phyloP scores from a whole-genome alignment of 2,797 vertebrate species.

The Octomys mimax region DNA sequence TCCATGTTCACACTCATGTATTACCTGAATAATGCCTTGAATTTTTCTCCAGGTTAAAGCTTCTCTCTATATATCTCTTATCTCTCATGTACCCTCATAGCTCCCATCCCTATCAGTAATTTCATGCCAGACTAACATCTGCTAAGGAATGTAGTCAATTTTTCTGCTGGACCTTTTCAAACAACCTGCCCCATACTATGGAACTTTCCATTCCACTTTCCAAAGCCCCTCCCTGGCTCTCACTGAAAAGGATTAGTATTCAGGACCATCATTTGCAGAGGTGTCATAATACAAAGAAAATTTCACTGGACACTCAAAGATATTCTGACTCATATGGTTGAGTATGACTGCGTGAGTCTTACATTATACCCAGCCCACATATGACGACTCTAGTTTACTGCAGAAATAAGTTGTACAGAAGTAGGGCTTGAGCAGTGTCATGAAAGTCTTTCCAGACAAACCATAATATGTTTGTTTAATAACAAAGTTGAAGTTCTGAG shows the following conservation, averaged over 20 bases:
- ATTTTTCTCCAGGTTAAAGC: slow-evolving; percentile 3
- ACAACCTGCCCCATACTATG: not conserved
- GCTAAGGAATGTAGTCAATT: not conserved
- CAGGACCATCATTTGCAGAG: not conserved
- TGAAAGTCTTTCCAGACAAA: not conserved
- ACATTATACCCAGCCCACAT: not conserved
- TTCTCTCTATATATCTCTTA: not conserved
- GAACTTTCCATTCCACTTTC: not conserved
- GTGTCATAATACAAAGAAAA: not conserved
- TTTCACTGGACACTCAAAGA: not conserved
- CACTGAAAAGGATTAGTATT: slow-evolving; percentile 16
- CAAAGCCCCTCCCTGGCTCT: not conserved
- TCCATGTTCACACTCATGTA: not conserved
- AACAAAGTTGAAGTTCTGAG: slow-evolving; percentile 12
- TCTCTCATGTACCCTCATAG: not conserved
- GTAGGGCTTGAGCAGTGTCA: not conserved
- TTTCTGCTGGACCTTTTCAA: not conserved
- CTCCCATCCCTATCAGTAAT: not conserved
- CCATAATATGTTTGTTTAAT: slow-evolving; percentile 23
- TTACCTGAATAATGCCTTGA: not conserved
- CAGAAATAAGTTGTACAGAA: not conserved
- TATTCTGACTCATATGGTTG: not conserved
- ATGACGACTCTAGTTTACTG: slow-evolving; percentile 8
- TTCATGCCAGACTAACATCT: slow-evolving; percentile 15
- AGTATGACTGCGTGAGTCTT: not conserved